phyloP scores from a whole-genome alignment of 2,888 invertebrate genomes.

The Pammene fasciana region DNA sequence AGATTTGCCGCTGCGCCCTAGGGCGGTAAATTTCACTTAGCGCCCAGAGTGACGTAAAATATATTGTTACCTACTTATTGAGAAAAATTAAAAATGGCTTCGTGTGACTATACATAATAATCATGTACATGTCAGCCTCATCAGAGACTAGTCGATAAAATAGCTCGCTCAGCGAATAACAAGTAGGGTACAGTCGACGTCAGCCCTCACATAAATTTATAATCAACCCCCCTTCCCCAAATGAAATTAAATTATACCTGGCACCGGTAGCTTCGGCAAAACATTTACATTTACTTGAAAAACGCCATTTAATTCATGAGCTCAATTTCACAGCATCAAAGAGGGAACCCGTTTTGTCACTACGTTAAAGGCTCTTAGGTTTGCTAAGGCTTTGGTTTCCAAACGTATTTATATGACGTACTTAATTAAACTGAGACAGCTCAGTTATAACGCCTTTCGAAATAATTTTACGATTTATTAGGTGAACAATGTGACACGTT shows the following conservation, averaged over 20 bases:
- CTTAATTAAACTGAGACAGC: slow-evolving; percentile 54
- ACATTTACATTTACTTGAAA: slow-evolving; percentile 75
- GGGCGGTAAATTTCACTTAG: no score
- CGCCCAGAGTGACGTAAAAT: no score
- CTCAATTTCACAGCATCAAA: slow-evolving; percentile 60
- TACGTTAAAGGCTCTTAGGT: slow-evolving; percentile 49
- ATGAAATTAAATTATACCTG: slow-evolving; percentile 79
- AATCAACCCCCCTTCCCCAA: slow-evolving; percentile 74
- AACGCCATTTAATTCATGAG: slow-evolving; percentile 63
- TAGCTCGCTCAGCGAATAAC: slow-evolving; percentile 71
- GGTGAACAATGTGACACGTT: slow-evolving; percentile 35
- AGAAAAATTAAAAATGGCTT: slow-evolving; percentile 33
- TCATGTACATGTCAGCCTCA: slow-evolving; percentile 62
- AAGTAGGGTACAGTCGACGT: slow-evolving; percentile 64
- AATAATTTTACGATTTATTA: slow-evolving; percentile 47
- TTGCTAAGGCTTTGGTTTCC: slow-evolving; percentile 47
- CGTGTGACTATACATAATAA: slow-evolving; percentile 47
- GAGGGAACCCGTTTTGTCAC: slow-evolving; percentile 57
- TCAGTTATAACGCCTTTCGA: slow-evolving; percentile 48
- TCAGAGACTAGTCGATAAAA: slow-evolving; percentile 68
- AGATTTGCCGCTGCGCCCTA: no score
- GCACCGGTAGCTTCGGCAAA: slow-evolving; percentile 70
- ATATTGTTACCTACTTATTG: neutral
- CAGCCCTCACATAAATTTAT: slow-evolving; percentile 78
- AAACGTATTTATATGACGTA: slow-evolving; percentile 51